A percentile compares a stretch with the other conserved stretches of the same genome.
Evolutionary conservation across 2,113 vertebrate species (phyloP).

Genomic region (Odobenus rosmarus): DNA sequence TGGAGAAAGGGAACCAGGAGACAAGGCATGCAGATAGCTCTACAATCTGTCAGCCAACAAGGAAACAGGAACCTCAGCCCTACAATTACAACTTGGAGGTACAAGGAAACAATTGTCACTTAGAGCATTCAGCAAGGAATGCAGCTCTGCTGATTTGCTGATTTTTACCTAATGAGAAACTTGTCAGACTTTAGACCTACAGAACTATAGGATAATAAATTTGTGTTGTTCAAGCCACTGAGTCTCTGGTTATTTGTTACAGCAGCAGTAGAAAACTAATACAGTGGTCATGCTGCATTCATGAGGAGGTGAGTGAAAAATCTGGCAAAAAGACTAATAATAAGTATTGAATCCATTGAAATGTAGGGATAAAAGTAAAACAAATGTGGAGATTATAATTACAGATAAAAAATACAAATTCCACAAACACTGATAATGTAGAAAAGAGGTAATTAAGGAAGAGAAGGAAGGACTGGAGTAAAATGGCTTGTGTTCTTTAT

Average conservation of each 20-base stretch:
- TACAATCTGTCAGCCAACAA: background rate
- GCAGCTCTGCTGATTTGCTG: background rate
- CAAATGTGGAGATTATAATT: background rate
- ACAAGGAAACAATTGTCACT: background rate
- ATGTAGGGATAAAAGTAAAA: background rate
- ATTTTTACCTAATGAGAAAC: conserved; percentile 9
- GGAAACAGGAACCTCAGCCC: background rate
- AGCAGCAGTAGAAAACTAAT: background rate
- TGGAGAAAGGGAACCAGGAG: background rate
- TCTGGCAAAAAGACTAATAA: background rate
- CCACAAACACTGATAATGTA: background rate
- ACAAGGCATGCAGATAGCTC: background rate
- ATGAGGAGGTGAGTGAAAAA: background rate
- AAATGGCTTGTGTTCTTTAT: conserved; percentile 1
- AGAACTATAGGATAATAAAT: background rate
- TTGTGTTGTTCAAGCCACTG: background rate
- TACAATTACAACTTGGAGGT: background rate
- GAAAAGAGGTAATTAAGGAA: conserved; percentile 5
- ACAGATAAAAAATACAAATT: background rate
- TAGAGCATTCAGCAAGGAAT: background rate
- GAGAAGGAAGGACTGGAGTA: background rate
- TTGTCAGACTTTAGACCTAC: background rate
- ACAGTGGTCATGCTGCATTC: background rate
- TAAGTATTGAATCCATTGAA: background rate
- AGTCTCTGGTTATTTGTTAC: background rate